Evolutionary conservation across 2,797 vertebrate species (phyloP).

Genomic region (Melanotaenia pygmaea): DNA sequence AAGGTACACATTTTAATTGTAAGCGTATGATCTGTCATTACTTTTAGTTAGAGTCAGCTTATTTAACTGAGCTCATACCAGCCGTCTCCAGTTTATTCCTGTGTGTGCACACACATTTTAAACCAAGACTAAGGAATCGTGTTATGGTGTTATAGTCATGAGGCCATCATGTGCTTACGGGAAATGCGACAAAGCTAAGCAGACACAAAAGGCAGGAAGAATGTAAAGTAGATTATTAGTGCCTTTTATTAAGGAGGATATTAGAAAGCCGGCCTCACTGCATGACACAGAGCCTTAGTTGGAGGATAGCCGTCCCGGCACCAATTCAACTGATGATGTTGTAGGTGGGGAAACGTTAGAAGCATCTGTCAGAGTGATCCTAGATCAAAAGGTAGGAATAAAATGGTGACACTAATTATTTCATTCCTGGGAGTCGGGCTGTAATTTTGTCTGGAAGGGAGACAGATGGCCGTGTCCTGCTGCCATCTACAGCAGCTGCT

Average conservation of each 20-base stretch:
- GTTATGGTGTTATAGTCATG: conserved; percentile 32
- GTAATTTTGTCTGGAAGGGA: conserved; percentile 52
- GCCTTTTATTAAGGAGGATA: conserved; percentile 32
- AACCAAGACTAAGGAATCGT: neutral
- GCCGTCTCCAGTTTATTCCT: conserved; percentile 5
- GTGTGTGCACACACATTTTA: conserved; percentile 8
- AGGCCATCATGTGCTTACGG: conserved; percentile 9
- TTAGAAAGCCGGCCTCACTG: conserved; percentile 20
- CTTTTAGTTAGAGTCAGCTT: neutral
- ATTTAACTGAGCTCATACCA: neutral
- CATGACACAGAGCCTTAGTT: conserved; percentile 17
- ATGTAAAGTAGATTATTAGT: conserved; percentile 50
- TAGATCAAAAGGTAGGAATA: conserved; percentile 56
- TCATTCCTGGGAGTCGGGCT: conserved; percentile 55
- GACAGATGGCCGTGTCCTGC: conserved; percentile 64
- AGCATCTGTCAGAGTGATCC: conserved; percentile 54
- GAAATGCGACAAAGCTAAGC: conserved; percentile 26
- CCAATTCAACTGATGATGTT: conserved; percentile 54
- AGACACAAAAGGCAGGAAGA: conserved; percentile 26
- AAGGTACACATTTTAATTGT: neutral
- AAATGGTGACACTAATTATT: conserved; percentile 61
- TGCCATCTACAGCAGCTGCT: conserved; percentile 63
- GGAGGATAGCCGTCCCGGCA: conserved; percentile 27
- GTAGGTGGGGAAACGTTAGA: conserved; percentile 48
- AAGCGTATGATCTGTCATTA: neutral